These are phyloP conservation scores for Cassiopea andromeda DNA, from an alignment of 30 jellyfish, hydroid and myxozoan genomes.

Conservation along the genomic window DNA sequence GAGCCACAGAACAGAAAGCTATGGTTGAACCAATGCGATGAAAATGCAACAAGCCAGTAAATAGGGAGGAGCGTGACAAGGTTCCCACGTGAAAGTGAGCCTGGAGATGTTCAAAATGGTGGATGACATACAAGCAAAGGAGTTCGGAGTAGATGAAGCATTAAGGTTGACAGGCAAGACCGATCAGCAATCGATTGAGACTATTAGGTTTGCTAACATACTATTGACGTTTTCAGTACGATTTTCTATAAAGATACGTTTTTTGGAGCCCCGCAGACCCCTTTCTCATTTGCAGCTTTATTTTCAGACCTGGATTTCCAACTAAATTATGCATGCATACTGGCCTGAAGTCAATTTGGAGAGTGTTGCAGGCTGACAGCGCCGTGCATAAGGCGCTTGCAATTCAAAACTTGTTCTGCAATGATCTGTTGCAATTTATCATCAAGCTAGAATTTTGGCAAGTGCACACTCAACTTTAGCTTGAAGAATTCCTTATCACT, in stretches of 20 bases:
- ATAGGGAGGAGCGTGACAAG: not conserved
- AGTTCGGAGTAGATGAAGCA: conserved; percentile 42
- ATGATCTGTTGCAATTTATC: not conserved
- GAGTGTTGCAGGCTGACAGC: not conserved
- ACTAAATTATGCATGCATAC: not conserved
- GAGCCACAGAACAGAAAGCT: not conserved
- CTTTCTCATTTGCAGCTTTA: no score
- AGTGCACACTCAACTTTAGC: not conserved
- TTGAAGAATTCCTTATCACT: not conserved
- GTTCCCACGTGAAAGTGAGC: conserved; percentile 26
- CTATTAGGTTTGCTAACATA: conserved; percentile 4
- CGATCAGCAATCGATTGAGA: conserved; percentile 31
- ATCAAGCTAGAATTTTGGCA: no score
- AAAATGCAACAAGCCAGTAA: not conserved
- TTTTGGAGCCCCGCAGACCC: no score
- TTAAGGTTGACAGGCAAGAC: conserved; percentile 26
- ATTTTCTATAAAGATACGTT: no score
- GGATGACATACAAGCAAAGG: conserved; percentile 34
- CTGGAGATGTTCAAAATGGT: conserved; percentile 37
- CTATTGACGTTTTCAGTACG: no score
- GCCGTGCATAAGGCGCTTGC: not conserved
- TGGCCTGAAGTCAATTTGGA: not conserved
- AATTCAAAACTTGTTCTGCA: not conserved
- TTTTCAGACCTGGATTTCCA: not conserved
- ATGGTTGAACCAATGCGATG: not conserved